phyloP scores from a whole-genome alignment of 2,888 invertebrate species.

The Neoitamus cyanurus region DNA sequence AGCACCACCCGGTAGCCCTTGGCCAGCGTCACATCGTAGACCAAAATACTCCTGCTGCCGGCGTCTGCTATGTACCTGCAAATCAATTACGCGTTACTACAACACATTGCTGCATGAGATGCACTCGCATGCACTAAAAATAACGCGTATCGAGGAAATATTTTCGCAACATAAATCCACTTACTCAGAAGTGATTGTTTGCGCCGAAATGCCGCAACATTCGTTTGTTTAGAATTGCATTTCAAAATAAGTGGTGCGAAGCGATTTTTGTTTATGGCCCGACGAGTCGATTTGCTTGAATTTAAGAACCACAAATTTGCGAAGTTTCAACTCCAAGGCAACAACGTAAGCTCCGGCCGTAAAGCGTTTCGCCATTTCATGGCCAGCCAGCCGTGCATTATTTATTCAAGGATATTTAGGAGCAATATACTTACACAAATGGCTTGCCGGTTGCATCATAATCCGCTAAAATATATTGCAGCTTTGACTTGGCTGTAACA shows the following conservation, averaged over 20 bases:
- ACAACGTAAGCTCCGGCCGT: background rate
- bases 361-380: background rate
- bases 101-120: background rate
- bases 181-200: background rate
- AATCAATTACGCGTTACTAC: background rate
- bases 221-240: background rate
- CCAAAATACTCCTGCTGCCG: constrained; percentile 65
- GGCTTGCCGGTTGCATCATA: constrained; percentile 68
- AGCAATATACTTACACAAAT: constrained; percentile 62
- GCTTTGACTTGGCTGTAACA: constrained; percentile 68
- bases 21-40: constrained; percentile 68
- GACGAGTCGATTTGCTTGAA: background rate
- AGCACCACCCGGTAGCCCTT: constrained; percentile 71
- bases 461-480: constrained; percentile 72
- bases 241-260: background rate
- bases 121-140: background rate
- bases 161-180: background rate
- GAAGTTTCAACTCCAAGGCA: no score
- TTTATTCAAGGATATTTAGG: background rate
- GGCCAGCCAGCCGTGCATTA: background rate
- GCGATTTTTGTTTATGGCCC: background rate
- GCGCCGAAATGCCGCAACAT: no score
- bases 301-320: background rate
- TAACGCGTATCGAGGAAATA: background rate
- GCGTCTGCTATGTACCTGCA: constrained; percentile 58